phyloP scores from a whole-genome alignment of 1,140 invertebrate genomes.

The Lasioglossum baleicum region DNA sequence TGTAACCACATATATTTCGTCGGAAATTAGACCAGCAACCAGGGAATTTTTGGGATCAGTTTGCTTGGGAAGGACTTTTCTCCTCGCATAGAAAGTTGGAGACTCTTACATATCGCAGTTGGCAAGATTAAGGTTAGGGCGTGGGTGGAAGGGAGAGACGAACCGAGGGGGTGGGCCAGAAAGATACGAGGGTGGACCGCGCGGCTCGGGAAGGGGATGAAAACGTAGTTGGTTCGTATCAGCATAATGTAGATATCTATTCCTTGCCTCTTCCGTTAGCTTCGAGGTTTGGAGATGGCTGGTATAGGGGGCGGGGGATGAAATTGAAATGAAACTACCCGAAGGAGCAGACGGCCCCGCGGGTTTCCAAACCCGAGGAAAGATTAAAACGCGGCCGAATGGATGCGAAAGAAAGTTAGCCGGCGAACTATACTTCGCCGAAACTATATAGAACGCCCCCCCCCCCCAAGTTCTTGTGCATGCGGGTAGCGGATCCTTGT shows the following conservation, averaged over 20 bases:
- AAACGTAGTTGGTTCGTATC: constrained; percentile 72
- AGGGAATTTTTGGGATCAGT: too few relatives aligned
- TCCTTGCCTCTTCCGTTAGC: constrained; percentile 69
- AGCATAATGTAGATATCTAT: constrained; percentile 75
- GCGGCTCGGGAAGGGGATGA: constrained; percentile 47
- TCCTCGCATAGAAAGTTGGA: background rate
- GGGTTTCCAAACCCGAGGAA: constrained; percentile 71
- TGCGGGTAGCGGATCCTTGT: constrained; percentile 45
- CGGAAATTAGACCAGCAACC: too few relatives aligned
- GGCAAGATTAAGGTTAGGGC: constrained; percentile 21
- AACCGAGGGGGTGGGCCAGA: background rate
- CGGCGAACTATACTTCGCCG: constrained; percentile 60
- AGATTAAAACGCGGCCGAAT: constrained; percentile 75
- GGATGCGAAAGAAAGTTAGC: constrained; percentile 69
- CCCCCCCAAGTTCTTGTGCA: constrained; percentile 50
- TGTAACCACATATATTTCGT: too few relatives aligned
- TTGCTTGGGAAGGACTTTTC: background rate
- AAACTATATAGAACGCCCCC: constrained; percentile 50
- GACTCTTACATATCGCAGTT: constrained; percentile 18
- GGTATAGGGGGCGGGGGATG: constrained; percentile 50
- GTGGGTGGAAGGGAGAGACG: background rate
- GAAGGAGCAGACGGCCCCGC: constrained; percentile 71
- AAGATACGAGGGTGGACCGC: constrained; percentile 22
- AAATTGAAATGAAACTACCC: constrained; percentile 77
- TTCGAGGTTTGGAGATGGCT: constrained; percentile 56